Percentiles rank a stretch among this genome's conserved stretches.
These are phyloP conservation scores for Strongylocentrotus purpuratus DNA, from an alignment of 35 echinoderm and acorn worm species.

Conservation along the genomic window DNA sequence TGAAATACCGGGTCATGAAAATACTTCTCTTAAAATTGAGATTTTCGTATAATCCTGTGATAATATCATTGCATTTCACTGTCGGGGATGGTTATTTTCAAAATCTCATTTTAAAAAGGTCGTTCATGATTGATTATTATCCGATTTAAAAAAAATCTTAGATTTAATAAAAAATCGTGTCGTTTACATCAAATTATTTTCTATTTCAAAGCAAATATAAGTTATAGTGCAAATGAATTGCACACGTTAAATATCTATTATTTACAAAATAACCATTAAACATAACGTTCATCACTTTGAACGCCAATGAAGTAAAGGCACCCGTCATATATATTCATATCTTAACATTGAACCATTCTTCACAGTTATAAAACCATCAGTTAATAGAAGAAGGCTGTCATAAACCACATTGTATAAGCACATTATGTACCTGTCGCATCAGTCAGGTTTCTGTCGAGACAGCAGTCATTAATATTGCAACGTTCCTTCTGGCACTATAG, in stretches of 20 bases:
- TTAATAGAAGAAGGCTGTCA: neutral
- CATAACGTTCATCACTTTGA: neutral
- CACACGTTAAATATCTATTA: slow-evolving; percentile 5
- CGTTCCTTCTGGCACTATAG: slow-evolving; percentile 20
- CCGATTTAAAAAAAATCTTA: too few species aligned
- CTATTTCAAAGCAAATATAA: neutral
- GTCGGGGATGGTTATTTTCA: neutral
- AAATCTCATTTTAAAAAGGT: neutral
- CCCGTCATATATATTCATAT: neutral
- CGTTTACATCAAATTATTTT: neutral
- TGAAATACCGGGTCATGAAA: too few species aligned
- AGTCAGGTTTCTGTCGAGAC: neutral
- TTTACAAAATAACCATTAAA: neutral
- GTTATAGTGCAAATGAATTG: neutral
- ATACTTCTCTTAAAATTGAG: neutral
- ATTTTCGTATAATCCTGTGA: neutral
- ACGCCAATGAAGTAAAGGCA: neutral
- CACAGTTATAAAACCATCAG: neutral
- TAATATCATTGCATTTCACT: neutral
- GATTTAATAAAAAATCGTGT: neutral
- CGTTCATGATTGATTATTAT: neutral
- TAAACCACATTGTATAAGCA: neutral
- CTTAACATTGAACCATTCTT: neutral
- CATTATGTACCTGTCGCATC: neutral
- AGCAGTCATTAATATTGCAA: slow-evolving; percentile 38